phyloP scores from a whole-genome alignment of 2,797 vertebrate species.

The Phoebastria nigripes region DNA sequence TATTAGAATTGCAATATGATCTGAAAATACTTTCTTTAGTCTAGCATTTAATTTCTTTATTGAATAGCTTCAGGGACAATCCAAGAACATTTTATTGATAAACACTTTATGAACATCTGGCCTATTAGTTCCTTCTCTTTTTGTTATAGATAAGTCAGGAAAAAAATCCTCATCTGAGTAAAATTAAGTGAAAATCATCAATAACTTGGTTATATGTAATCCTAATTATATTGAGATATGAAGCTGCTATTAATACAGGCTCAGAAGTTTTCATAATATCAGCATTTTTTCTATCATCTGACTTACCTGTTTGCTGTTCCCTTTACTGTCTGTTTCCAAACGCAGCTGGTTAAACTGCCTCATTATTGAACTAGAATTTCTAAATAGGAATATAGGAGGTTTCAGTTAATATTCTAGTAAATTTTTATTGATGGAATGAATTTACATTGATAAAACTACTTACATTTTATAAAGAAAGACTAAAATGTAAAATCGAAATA shows the following conservation, averaged over 20 bases:
- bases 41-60: neutral
- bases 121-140: neutral
- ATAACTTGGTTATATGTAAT: neutral
- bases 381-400: neutral
- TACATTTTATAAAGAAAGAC: neutral
- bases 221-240: neutral
- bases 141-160: neutral
- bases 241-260: neutral
- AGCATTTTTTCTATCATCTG: neutral
- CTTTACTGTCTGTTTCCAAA: neutral
- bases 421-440: neutral
- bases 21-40: neutral
- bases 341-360: neutral
- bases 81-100: neutral
- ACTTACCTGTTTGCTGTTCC: neutral
- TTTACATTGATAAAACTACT: neutral
- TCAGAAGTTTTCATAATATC: neutral
- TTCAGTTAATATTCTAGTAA: neutral
- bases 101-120: neutral
- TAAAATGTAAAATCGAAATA: neutral
- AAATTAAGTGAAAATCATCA: neutral
- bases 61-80: neutral
- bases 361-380: neutral
- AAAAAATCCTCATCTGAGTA: neutral
- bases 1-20: neutral